Evolutionary conservation across 2,888 invertebrate species (phyloP).

Genomic region (Meliscaeva auricollis): DNA sequence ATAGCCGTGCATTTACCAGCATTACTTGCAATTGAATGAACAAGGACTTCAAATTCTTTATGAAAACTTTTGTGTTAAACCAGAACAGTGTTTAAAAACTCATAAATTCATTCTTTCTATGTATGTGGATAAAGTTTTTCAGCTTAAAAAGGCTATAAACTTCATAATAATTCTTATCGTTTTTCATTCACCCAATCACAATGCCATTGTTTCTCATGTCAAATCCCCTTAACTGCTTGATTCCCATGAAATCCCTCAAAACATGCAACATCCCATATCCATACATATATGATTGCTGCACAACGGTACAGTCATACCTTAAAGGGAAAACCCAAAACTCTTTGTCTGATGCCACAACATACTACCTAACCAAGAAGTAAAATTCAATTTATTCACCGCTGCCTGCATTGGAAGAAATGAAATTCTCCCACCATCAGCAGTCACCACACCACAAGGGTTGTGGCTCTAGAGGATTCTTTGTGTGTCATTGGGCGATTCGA

Average conservation of each 20-base stretch:
- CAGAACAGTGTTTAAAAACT: too few relatives aligned
- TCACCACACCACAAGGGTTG: not conserved
- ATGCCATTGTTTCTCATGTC: conserved; percentile 14
- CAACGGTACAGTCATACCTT: conserved; percentile 60
- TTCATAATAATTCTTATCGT: too few relatives aligned
- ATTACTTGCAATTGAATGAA: too few relatives aligned
- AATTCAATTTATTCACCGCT: conserved; percentile 53
- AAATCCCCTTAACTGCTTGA: conserved; percentile 10
- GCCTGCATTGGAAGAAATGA: not conserved
- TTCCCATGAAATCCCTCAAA: conserved; percentile 25
- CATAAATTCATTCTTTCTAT: too few relatives aligned
- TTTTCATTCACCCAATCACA: too few relatives aligned
- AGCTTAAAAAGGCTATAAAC: too few relatives aligned
- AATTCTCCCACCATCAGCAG: conserved; percentile 35
- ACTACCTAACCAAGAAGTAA: conserved; percentile 19
- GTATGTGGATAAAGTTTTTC: too few relatives aligned
- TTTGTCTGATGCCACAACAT: conserved; percentile 21
- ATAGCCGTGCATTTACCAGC: too few relatives aligned
- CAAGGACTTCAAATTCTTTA: too few relatives aligned
- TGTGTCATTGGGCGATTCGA: conserved; percentile 57
- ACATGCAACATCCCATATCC: not conserved
- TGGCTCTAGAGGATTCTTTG: conserved; percentile 34
- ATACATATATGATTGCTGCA: conserved; percentile 21
- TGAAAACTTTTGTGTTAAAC: too few relatives aligned
- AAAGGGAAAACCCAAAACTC: conserved; percentile 42